A percentile compares a stretch with the other conserved stretches of the same genome.
Conservation (phyloP, 2,888 invertebrate genomes). For the Lapara coniferarum region DNA sequence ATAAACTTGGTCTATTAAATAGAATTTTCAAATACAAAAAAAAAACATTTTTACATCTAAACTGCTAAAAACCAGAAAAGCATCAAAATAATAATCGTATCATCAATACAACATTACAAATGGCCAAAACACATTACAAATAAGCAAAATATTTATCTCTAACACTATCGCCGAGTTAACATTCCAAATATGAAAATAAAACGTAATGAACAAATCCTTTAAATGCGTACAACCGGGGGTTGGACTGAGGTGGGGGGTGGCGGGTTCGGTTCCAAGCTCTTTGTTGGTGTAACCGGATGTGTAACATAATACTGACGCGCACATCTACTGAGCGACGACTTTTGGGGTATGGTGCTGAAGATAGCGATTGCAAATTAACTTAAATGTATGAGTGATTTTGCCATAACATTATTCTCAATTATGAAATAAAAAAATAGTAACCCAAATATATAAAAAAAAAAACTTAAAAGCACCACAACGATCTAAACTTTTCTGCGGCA, state of each 20-base stretch:
- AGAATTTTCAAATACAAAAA: too few relatives aligned
- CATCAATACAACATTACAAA: neutral
- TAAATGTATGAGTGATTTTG: neutral
- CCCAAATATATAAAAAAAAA: too few relatives aligned
- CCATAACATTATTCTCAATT: neutral
- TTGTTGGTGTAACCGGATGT: constrained; percentile 43
- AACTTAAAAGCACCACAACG: too few relatives aligned
- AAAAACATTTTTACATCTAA: too few relatives aligned
- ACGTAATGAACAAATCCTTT: constrained; percentile 21
- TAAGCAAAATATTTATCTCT: constrained; percentile 1
- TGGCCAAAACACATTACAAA: neutral
- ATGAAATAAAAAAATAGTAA: neutral
- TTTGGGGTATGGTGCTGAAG: constrained; percentile 38
- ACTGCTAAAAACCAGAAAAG: too few relatives aligned
- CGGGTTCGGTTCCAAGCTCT: constrained; percentile 23
- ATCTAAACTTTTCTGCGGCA: too few relatives aligned
- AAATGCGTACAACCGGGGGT: constrained; percentile 15
- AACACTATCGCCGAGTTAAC: constrained; percentile 5
- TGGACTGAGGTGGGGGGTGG: constrained; percentile 1
- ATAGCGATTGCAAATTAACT: constrained; percentile 33
- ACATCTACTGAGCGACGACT: constrained; percentile 19
- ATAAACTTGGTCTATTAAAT: too few relatives aligned
- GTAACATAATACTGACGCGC: constrained; percentile 36
- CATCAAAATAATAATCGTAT: neutral
- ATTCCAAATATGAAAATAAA: constrained; percentile 21